Evolutionary conservation across 2,888 invertebrate genomes (phyloP), one percentile per base, ranked within the genome.

Genomic region (Amphiduros pacificus): DNA sequence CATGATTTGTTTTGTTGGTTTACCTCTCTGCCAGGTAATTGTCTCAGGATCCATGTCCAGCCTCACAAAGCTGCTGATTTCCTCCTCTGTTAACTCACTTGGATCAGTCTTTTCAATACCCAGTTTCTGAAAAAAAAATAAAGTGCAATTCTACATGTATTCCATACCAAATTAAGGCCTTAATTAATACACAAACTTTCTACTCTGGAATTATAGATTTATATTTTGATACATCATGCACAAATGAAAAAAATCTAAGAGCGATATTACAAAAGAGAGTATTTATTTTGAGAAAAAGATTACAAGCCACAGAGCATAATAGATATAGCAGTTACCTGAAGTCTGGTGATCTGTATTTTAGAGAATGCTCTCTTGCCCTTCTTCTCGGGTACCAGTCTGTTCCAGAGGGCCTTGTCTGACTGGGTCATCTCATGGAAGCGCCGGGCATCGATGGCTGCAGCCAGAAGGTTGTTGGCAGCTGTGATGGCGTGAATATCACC

Each of bases 361-460:
- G 94, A 93, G 82, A 99, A 97, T 71, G 86, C 87, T 63, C 94
- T 86, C 20, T 85, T 85, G 0, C 94, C 93, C 74, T 92, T 92
- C 58, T 90, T 85, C 61, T 86, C 86, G 0, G 97, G 96, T 0
- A 97, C 96, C 6, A 99, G 86, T 28, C 98, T 87, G 74, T 91
- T 89, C 79, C 89, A 99, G 0, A 99, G 84, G 0, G 91, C 83
- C 40, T 76, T 86, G 79, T 97, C 94, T 50, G 88, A 86, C 82
- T 98, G 98, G 0, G 97, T 97, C 2, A 89, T 85, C 84, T 99
- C 99, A 82, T 99, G 99, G 85, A 97, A 98, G 77, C 95, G 93
- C 71, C 98, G 86, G 0, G 97, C 92, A 79, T 99, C 99, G 78
- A 99, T 88, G 79, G 97, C 97, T 0, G 99, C 98, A 0, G 98